Evolutionary conservation across 2,888 invertebrate species (phyloP).

Genomic region (Lepidochitona cinerea): DNA sequence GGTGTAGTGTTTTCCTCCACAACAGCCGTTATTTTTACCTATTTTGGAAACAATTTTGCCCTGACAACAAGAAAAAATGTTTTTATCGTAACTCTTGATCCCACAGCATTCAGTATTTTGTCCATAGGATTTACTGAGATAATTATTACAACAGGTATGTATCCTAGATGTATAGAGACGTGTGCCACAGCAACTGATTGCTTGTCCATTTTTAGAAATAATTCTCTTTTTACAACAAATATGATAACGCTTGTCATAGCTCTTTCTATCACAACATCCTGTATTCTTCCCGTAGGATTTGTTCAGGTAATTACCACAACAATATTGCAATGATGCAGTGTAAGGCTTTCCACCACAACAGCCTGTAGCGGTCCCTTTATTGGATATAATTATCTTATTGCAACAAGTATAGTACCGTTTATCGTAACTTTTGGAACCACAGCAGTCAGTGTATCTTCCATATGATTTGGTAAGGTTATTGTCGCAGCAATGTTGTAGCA

Average conservation of each 20-base stretch:
- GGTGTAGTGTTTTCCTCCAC: background rate
- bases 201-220: background rate
- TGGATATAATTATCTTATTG: background rate
- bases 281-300: background rate
- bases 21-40: background rate
- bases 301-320: background rate
- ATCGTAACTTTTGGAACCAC: background rate
- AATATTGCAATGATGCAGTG: background rate
- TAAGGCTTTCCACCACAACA: conserved; percentile 3
- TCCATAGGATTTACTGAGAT: background rate
- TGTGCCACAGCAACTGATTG: background rate
- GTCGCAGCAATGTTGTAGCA: background rate
- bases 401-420: background rate
- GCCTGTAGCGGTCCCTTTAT: background rate
- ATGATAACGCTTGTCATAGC: background rate
- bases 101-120: background rate
- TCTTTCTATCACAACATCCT: background rate
- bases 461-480: background rate
- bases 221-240: background rate
- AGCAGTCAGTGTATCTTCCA: background rate
- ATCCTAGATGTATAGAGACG: no score
- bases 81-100: background rate
- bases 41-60: background rate
- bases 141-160: background rate
- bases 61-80: background rate